Evolutionary conservation across 1,140 invertebrate genomes (phyloP), one percentile per base, ranked within the genome.

Genomic region (Patella vulgata): DNA sequence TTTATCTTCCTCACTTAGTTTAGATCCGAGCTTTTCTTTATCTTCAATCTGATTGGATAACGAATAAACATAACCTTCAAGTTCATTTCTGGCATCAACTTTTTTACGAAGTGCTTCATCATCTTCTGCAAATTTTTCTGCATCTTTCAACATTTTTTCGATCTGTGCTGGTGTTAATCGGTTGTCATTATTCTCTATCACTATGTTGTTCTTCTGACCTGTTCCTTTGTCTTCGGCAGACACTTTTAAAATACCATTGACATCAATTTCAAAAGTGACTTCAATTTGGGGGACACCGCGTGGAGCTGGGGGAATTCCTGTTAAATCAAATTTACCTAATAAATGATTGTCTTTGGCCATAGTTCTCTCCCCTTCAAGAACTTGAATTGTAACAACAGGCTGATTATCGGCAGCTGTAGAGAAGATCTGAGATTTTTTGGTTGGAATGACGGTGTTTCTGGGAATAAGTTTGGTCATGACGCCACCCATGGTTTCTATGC

Each of bases 291-390:
- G 96, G 36, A 99, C 95, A 60, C 97, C 97, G 80, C 97, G 88
- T 2, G 96, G 96, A 42, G 97, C 96, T 33, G 95, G 95, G 59
- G 97, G 97, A 66, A 99, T 97, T 46, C 96, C 97, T 64, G 95
- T 99, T 27, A 99, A 85, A 82, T 99, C 97, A 85, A 99, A 99
- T 85, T 98, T 98, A 59, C 96, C 96, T 40, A 98, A 87, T 55
- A 96, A 86, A 86, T 99, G 96, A 84, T 99, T 99, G 82, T 99
- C 96, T 85, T 99, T 99, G 58, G 97, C 98, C 95, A 99, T 97
- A 21, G 97, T 93, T 79, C 97, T 90, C 86, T 99, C 97, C 78
- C 97, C 95, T 87, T 98, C 95, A 81, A 91, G 97, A 0, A 97
- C 94, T 86, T 98, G 73, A 50, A 82, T 90, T 19, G 87, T 98